Conservation (phyloP, 2,797 vertebrate genomes). For the Molothrus ater region DNA sequence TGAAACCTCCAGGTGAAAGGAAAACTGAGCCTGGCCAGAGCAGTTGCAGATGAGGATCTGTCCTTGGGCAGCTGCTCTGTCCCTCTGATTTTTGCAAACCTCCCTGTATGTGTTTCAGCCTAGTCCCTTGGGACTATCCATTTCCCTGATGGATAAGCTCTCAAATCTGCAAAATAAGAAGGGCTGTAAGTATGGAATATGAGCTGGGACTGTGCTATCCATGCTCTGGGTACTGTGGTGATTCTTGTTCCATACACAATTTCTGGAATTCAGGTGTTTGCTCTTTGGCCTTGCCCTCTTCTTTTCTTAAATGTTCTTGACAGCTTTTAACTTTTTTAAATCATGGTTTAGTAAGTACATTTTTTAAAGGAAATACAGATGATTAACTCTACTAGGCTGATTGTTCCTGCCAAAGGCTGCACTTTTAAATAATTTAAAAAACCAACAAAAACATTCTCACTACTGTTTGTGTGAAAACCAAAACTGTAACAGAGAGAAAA, state of each 20-base stretch:
- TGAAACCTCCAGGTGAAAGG: neutral
- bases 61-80: neutral
- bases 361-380: constrained; percentile 23
- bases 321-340: constrained; percentile 40
- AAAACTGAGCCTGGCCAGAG: neutral
- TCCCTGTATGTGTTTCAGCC: neutral
- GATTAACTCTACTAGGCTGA: constrained; percentile 49
- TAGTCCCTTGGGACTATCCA: neutral
- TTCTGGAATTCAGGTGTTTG: constrained; percentile 36
- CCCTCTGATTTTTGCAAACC: neutral
- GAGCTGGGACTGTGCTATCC: constrained; percentile 6
- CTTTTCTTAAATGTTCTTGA: constrained; percentile 19
- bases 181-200: neutral
- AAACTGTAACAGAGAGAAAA: constrained; percentile 17
- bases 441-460: neutral
- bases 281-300: neutral
- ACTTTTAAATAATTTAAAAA: constrained; percentile 2
- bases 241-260: neutral
- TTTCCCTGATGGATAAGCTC: neutral
- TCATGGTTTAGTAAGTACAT: constrained; percentile 29
- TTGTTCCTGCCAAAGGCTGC: constrained; percentile 57
- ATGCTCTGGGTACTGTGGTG: neutral
- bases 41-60: neutral
- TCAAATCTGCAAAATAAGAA: neutral
- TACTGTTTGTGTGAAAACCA: constrained; percentile 38